These are phyloP conservation scores for Neosalanx taihuensis DNA, from an alignment of 2,797 vertebrate species.

Conservation along the genomic window DNA sequence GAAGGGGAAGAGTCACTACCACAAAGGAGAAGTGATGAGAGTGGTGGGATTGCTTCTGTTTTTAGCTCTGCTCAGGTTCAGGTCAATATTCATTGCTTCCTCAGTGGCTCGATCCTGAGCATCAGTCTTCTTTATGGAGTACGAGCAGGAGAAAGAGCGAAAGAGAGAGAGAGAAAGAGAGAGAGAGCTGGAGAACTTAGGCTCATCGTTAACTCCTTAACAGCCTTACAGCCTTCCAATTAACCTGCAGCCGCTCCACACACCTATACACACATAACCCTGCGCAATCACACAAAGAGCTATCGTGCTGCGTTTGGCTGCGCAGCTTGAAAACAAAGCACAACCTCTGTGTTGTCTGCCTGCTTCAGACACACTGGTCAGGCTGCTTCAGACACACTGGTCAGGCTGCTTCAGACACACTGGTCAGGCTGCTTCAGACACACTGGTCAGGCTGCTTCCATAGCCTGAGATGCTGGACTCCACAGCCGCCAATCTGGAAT, in stretches of 20 bases:
- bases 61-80: conserved; percentile 64
- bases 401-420: too few species aligned
- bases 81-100: conserved; percentile 69
- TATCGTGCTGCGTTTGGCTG: background rate
- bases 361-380: too few species aligned
- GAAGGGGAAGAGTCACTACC: conserved; percentile 41
- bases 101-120: conserved; percentile 34
- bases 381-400: too few species aligned
- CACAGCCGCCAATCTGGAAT: conserved; percentile 11
- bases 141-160: conserved; percentile 16
- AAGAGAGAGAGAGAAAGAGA: background rate
- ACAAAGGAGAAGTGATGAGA: conserved; percentile 66
- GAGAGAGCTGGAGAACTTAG: conserved; percentile 41
- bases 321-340: background rate
- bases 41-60: conserved; percentile 72
- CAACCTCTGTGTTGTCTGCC: background rate
- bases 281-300: conserved; percentile 13
- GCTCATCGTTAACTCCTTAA: conserved; percentile 65
- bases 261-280: conserved; percentile 9
- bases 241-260: conserved; percentile 53
- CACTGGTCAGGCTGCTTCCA: too few species aligned
- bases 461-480: conserved; percentile 20
- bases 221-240: conserved; percentile 63
- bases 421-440: background rate
- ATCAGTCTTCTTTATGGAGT: conserved; percentile 56